A percentile compares a stretch with the other conserved stretches of the same genome.
Evolutionary conservation across 1,140 invertebrate genomes (phyloP).

Genomic region (Liolophura sinensis): DNA sequence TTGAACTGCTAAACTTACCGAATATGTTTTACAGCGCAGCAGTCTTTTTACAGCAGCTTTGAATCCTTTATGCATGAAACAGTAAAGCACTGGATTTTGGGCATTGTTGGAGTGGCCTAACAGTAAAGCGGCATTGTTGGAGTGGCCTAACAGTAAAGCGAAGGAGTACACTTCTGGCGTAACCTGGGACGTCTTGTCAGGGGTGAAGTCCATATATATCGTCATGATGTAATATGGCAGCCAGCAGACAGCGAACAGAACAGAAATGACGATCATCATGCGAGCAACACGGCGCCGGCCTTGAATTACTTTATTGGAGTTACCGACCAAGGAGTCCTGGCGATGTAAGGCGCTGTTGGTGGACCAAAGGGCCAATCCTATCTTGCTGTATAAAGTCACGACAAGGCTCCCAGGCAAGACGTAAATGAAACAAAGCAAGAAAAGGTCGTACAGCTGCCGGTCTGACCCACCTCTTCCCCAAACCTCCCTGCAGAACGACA

Average conservation of each 20-base stretch:
- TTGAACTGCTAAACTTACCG: conserved; percentile 11
- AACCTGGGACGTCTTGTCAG: conserved; percentile 15
- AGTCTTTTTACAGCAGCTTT: conserved; percentile 29
- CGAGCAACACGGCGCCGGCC: conserved; percentile 73
- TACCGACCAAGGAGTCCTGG: conserved; percentile 31
- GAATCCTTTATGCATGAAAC: conserved; percentile 48
- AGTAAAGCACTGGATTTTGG: conserved; percentile 53
- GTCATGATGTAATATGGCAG: conserved; percentile 75
- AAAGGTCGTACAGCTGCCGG: conserved; percentile 64
- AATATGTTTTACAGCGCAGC: conserved; percentile 55
- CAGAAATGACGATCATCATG: conserved; percentile 73
- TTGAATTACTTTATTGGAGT: conserved; percentile 66
- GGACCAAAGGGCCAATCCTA: conserved; percentile 72
- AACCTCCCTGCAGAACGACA: conserved; percentile 34
- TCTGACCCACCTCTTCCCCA: conserved; percentile 28
- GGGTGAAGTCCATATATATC: conserved; percentile 67
- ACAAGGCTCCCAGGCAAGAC: conserved; percentile 72
- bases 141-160: conserved; percentile 68
- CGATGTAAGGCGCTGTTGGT: conserved; percentile 53
- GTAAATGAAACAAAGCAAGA: conserved; percentile 74
- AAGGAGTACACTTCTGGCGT: conserved; percentile 58
- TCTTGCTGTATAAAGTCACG: conserved; percentile 72
- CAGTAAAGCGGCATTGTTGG: conserved; percentile 57
- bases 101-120: conserved; percentile 66
- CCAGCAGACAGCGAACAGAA: conserved; percentile 78